These are phyloP conservation scores for Bruchidius siliquastri DNA, from an alignment of 2,888 invertebrate species.

Conservation along the genomic window DNA sequence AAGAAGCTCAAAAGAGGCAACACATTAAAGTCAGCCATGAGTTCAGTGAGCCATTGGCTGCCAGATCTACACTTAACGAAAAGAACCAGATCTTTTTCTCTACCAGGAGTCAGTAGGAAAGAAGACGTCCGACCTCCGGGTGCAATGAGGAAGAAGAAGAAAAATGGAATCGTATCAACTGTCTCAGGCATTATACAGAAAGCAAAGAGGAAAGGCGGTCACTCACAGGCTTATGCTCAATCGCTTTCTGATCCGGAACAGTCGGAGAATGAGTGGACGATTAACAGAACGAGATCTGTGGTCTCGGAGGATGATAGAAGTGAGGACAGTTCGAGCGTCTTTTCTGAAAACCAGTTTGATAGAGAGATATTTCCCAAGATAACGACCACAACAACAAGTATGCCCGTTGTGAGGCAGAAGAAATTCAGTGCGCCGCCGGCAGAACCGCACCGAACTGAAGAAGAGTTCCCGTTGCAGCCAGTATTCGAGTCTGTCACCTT, in stretches of 20 bases:
- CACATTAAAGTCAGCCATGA: slow-evolving; percentile 72
- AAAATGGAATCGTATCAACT: slow-evolving; percentile 75
- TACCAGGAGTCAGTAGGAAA: slow-evolving; percentile 62
- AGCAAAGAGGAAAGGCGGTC: slow-evolving; percentile 63
- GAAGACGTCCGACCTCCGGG: neutral
- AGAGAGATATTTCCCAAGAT: slow-evolving; percentile 65
- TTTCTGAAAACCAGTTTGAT: slow-evolving; percentile 62
- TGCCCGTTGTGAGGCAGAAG: slow-evolving; percentile 21
- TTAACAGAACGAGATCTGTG: slow-evolving; percentile 64
- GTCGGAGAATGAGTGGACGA: slow-evolving; percentile 65
- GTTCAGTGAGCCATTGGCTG: slow-evolving; percentile 73
- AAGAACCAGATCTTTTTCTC: slow-evolving; percentile 74
- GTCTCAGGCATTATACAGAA: slow-evolving; percentile 82
- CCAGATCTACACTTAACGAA: slow-evolving; percentile 76
- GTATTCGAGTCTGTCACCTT: slow-evolving; percentile 22
- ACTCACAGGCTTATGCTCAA: slow-evolving; percentile 53
- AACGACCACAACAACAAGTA: slow-evolving; percentile 29
- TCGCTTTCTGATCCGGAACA: slow-evolving; percentile 74
- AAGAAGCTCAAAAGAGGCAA: slow-evolving; percentile 65
- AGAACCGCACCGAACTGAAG: slow-evolving; percentile 13
- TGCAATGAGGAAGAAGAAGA: slow-evolving; percentile 61
- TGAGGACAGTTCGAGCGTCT: slow-evolving; percentile 52
- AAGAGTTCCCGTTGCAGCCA: slow-evolving; percentile 22
- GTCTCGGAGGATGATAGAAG: slow-evolving; percentile 67
- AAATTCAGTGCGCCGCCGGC: slow-evolving; percentile 34